Evolutionary conservation across 2,113 vertebrate genomes (phyloP).

Genomic region (Lucifuga dentata): DNA sequence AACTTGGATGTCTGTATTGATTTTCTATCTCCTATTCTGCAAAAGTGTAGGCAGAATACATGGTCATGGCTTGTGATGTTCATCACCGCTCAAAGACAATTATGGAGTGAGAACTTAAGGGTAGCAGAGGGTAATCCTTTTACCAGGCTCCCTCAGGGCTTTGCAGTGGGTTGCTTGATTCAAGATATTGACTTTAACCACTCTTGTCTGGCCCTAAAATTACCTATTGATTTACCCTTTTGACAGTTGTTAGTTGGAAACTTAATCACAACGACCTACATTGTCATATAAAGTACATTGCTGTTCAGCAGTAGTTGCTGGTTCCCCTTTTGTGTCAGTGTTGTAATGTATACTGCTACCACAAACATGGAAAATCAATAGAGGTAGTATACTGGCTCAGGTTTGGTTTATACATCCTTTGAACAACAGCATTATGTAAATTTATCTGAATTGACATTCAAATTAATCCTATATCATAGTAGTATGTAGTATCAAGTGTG

Average conservation of each 20-base stretch:
- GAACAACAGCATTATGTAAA: constrained; percentile 5
- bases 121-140: constrained; percentile 81
- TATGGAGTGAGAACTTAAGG: constrained; percentile 76
- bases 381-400: not conserved
- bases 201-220: constrained; percentile 77
- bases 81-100: constrained; percentile 81
- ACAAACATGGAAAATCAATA: constrained; percentile 62
- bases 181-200: constrained; percentile 76
- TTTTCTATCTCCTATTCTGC: constrained; percentile 60
- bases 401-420: constrained; percentile 21
- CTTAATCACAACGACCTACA: constrained; percentile 79
- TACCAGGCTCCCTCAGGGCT: constrained; percentile 72
- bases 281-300: constrained; percentile 75
- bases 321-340: constrained; percentile 44
- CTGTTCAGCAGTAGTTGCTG: constrained; percentile 48
- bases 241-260: constrained; percentile 82
- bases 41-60: constrained; percentile 65
- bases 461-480: not conserved
- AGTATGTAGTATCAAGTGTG: no score
- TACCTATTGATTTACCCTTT: constrained; percentile 84
- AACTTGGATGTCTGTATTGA: constrained; percentile 49
- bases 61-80: constrained; percentile 67
- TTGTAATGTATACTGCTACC: constrained; percentile 41
- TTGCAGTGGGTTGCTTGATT: constrained; percentile 63
- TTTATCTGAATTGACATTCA: not conserved